Evolutionary conservation across 2,888 invertebrate species (phyloP).

Genomic region (Linyphia triangularis): DNA sequence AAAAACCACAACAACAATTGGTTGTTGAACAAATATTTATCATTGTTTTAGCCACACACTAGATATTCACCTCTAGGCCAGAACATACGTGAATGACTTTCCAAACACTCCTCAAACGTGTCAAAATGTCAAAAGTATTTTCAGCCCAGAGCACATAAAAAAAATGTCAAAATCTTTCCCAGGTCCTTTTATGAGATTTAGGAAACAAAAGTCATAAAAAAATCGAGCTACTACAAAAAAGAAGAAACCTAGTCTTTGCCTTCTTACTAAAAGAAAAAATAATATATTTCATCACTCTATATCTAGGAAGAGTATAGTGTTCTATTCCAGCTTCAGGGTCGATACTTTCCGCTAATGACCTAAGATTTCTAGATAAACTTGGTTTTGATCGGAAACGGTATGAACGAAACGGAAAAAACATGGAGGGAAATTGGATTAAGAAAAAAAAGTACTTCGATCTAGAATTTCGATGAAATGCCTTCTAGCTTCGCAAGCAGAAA

Average conservation of each 20-base stretch:
- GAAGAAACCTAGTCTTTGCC: neutral
- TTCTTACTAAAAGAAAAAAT: neutral
- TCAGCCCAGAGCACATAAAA: neutral
- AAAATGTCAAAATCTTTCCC: neutral
- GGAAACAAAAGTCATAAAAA: neutral
- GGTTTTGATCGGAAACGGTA: constrained; percentile 12
- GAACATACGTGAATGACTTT: neutral
- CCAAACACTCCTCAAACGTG: constrained; percentile 5
- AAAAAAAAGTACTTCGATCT: neutral
- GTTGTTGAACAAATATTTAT: too few species aligned
- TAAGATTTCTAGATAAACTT: constrained; percentile 32
- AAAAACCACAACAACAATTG: too few species aligned
- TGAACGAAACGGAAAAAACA: constrained; percentile 8
- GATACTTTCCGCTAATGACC: constrained; percentile 36
- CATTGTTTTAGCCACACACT: neutral
- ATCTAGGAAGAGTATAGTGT: neutral
- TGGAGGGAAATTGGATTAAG: neutral
- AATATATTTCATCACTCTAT: neutral
- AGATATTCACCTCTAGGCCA: neutral
- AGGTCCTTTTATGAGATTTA: neutral
- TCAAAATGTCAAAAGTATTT: constrained; percentile 48
- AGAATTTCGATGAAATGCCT: constrained; percentile 46
- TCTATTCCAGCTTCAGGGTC: constrained; percentile 17
- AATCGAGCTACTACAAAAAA: neutral
- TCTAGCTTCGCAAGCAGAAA: constrained; percentile 52